Base-by-base conservation (phyloP, 2,888 invertebrate species). In the Thymelicus sylvestris region DNA sequence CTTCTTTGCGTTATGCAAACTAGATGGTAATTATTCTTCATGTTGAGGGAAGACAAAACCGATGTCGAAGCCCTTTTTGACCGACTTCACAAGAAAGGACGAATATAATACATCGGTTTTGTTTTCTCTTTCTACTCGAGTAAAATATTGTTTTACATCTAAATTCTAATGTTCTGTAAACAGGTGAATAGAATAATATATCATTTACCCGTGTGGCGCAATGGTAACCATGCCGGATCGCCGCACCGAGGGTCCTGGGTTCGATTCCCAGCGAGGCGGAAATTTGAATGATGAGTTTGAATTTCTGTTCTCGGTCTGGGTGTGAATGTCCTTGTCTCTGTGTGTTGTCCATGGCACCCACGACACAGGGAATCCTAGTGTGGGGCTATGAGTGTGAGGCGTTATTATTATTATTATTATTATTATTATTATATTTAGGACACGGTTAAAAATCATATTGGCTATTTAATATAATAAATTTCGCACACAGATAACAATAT, bases 181-280 rank as follows among this genome's bases (percentile, higher is more conserved):
- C 89, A 88, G 88, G 88, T 89, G 83, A 80, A 71, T 83, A 82
- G 79, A 81, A 80, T 62, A 78, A 77, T 80, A 78, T 81, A 70
- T 70, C 64, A 65, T 60, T 65, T n/a, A n/a, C n/a, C n/a, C n/a
- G n/a, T n/a, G n/a, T n/a, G n/a, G n/a, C n/a, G n/a, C n/a, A n/a
- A n/a, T n/a, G n/a, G n/a, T n/a, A n/a, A n/a, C n/a, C n/a, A n/a
- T n/a, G n/a, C n/a, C n/a, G n/a, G n/a, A n/a, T n/a, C n/a, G n/a
- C n/a, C n/a, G n/a, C n/a, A n/a, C n/a, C n/a, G n/a, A n/a, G n/a
- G n/a, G n/a, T n/a, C n/a, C n/a, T n/a, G n/a, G n/a, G n/a, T n/a
- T n/a, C n/a, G n/a, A n/a, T n/a, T n/a, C n/a, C n/a, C n/a, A n/a
- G n/a, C n/a, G n/a, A n/a, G n/a, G n/a, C n/a, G n/a, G n/a, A n/a